Conservation (phyloP, 2,797 vertebrate species). For the Peromyscus nudipes region DNA sequence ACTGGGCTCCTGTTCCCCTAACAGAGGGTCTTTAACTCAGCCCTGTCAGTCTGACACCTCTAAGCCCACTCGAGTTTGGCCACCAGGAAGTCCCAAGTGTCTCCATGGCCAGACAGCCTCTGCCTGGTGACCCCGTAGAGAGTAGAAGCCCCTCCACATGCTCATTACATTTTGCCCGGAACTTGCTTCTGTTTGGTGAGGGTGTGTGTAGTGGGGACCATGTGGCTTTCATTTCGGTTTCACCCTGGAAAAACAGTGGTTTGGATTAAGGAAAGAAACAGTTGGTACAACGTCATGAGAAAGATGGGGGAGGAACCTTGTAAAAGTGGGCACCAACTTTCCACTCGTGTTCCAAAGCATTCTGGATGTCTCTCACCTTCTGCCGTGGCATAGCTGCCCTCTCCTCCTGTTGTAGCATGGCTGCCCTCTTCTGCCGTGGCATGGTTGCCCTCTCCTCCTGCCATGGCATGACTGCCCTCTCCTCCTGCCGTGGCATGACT, state of each 20-base stretch:
- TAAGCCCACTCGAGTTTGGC: background rate
- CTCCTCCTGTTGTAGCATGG: background rate
- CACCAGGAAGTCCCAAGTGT: background rate
- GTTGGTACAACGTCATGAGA: conserved; percentile 80
- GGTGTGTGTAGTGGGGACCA: background rate
- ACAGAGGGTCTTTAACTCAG: background rate
- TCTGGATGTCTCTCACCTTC: background rate
- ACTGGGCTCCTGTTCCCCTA: background rate
- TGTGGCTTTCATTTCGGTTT: conserved; percentile 81
- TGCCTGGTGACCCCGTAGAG: background rate
- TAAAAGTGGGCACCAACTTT: conserved; percentile 68
- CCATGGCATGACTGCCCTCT: too few relatives aligned
- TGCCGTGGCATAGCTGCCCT: background rate
- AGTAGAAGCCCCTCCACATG: background rate
- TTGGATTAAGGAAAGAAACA: conserved; percentile 81
- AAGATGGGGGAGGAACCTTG: background rate
- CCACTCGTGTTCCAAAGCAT: conserved; percentile 70
- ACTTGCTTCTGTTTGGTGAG: conserved; percentile 34
- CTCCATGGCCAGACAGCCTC: background rate
- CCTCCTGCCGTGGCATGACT: too few relatives aligned
- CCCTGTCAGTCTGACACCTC: background rate
- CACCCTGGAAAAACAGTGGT: conserved; percentile 83
- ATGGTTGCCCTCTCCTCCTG: too few relatives aligned
- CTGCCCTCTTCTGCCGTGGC: background rate
- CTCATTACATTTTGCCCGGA: background rate